Evolutionary conservation across 2,888 invertebrate species (phyloP), one percentile per base, ranked within the genome.

Genomic region (Eurois occulta): DNA sequence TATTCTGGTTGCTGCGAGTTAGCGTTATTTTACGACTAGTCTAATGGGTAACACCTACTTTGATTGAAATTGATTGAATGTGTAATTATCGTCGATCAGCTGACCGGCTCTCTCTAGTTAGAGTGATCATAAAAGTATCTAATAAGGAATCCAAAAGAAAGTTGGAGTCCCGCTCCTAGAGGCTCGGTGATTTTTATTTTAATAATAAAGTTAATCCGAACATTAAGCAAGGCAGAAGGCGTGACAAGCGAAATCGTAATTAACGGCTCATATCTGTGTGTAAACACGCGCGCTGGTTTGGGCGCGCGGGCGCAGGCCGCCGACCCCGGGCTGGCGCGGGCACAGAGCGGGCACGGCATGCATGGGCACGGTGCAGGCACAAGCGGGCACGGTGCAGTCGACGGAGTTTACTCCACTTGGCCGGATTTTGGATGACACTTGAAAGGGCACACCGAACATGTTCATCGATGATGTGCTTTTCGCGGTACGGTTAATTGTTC

Each of bases 201-300:
- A 91, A 91, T 91, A 93, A 92, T 92, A 93, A 93, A 93, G 92
- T 91, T 93, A 92, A 93, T 91, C 88, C 91, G 93, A 91, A 95
- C 96, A 95, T 96, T 96, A 96, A 94, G 94, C 94, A 92, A 93
- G 91, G 91, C 95, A 95, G 91, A 90, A 93, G 91, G 93, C 96
- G 96, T 96, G 96, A 96, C 96, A 94, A 91, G 94, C 95, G 94
- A 95, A 94, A 95, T 93, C 92, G 94, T 95, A 96, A 95, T 96
- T 95, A 95, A 94, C 94, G 93, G 91, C 90, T 91, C 88, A 89
- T 94, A 94, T 81, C 75, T 77, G 84, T 86, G 86, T 77, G 80
- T 81, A 84, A 87, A 87, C 86, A 80, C 77, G 72, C 72, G 69
- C 77, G 69, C 55, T 76, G 77, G 84, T 86, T 84, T 75, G 81